Base-by-base conservation (phyloP, 2,113 vertebrate genomes). In the Panurus biarmicus region DNA sequence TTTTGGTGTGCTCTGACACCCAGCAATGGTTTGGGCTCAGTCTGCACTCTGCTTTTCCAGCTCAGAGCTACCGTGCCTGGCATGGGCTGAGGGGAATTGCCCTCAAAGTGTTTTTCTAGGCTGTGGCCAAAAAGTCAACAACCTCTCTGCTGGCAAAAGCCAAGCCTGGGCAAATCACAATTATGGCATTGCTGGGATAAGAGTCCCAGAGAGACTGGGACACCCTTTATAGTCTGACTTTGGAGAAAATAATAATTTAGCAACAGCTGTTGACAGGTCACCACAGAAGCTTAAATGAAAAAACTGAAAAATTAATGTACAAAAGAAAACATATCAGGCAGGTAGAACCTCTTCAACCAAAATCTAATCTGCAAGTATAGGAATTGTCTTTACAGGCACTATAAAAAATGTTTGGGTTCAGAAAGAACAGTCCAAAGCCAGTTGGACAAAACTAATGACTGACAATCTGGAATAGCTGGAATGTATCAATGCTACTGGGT, bases 51-150 rank as follows among this genome's bases (percentile, higher is more conserved):
- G 9, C 10, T 57, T 20, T 89, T 72, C 53, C n/a, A 53, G 18
- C 16, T 9, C 45, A 21, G 11, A 66, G 5, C 15, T 65, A 6
- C 17, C 15, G 17, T 77, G 18, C 13, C 45, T 54, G 14, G 5
- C 23, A 62, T 7, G 21, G 36, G 4, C 15, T 42, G 31, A 40
- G 33, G 8, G 24, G 38, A 33, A 53, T 6, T 45, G 4, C 24
- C 10, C 3, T 22, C 19, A n/a, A 42, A 61, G 3, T n/a, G 3
- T 0, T 0, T 50, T 33, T 1, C 3, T 11, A 56, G n/a, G 8
- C 29, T 47, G 10, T 20, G 19, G 48, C 20, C 38, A 74, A 58
- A 58, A 53, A 58, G 18, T 8, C 29, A 31, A 22, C 1, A 84
- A 4, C 16, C 6, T 33, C 21, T 8, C 10, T 66, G 19, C 20